Evolutionary conservation across 2,113 vertebrate genomes (phyloP).

Genomic region (Cheilinus undulatus): DNA sequence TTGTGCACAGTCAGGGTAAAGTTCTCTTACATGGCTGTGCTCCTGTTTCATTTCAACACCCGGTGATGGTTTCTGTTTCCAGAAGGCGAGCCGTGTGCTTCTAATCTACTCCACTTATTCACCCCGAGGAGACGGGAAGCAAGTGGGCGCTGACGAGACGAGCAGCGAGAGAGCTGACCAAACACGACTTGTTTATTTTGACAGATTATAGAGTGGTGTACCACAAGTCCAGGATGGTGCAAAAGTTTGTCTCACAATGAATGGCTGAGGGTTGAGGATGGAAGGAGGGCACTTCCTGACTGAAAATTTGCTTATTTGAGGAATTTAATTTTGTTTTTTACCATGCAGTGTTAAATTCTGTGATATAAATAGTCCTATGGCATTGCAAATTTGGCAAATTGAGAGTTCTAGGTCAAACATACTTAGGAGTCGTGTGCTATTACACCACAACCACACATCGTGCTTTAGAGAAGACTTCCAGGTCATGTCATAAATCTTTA

Average conservation of each 20-base stretch:
- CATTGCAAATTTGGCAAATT: not conserved
- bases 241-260: slow-evolving; percentile 48
- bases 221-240: slow-evolving; percentile 41
- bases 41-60: slow-evolving; percentile 46
- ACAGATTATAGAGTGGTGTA: slow-evolving; percentile 67
- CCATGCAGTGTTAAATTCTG: not conserved
- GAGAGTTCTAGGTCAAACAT: not conserved
- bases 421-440: not conserved
- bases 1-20: slow-evolving; percentile 45
- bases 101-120: slow-evolving; percentile 68
- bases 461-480: slow-evolving; percentile 15
- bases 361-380: not conserved
- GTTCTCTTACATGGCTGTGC: slow-evolving; percentile 4
- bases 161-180: slow-evolving; percentile 56
- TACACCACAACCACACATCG: not conserved
- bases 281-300: slow-evolving; percentile 26
- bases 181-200: slow-evolving; percentile 71
- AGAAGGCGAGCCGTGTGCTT: slow-evolving; percentile 43
- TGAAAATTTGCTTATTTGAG: slow-evolving; percentile 22
- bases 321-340: not conserved
- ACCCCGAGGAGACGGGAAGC: slow-evolving; percentile 40
- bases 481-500: not conserved
- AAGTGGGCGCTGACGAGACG: slow-evolving; percentile 39
- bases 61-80: slow-evolving; percentile 49
- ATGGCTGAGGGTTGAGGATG: slow-evolving; percentile 3